Conservation (phyloP, 2,888 invertebrate species). For the Drosophila paucipuncta region DNA sequence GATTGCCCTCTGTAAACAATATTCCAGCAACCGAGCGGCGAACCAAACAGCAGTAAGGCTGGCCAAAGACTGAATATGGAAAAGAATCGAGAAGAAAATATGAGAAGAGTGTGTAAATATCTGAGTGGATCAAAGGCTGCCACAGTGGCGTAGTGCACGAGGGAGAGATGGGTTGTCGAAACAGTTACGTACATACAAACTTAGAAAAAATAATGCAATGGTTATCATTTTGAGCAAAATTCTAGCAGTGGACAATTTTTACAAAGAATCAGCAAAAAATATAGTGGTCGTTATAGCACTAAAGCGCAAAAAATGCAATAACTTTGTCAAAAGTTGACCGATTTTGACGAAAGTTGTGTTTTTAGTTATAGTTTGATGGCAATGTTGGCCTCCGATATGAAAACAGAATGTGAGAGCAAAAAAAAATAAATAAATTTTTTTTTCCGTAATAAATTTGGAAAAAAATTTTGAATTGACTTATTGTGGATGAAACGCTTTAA, state of each 20-base stretch:
- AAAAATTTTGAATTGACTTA: too few species aligned
- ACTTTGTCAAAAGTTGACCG: too few species aligned
- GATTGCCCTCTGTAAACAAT: slow-evolving; percentile 29
- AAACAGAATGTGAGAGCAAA: too few species aligned
- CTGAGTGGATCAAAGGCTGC: slow-evolving; percentile 32
- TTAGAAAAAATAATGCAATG: neutral
- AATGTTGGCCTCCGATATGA: too few species aligned
- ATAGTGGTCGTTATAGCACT: neutral
- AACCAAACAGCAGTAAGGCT: slow-evolving; percentile 38
- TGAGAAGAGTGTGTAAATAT: slow-evolving; percentile 15
- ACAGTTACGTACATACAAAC: neutral
- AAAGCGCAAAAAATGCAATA: neutral
- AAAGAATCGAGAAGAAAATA: slow-evolving; percentile 21
- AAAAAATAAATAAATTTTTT: too few species aligned
- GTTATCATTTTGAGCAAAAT: neutral
- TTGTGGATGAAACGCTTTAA: too few species aligned
- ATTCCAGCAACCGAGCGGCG: slow-evolving; percentile 14
- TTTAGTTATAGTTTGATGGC: too few species aligned
- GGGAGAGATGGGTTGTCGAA: neutral
- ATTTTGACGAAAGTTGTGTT: too few species aligned
- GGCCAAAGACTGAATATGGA: slow-evolving; percentile 42
- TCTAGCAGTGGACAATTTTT: neutral
- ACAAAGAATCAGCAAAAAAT: neutral
- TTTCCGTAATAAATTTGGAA: too few species aligned
- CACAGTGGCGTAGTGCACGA: slow-evolving; percentile 29